Conservation (phyloP, 2,113 vertebrate genomes). For the Mobula hypostoma region DNA sequence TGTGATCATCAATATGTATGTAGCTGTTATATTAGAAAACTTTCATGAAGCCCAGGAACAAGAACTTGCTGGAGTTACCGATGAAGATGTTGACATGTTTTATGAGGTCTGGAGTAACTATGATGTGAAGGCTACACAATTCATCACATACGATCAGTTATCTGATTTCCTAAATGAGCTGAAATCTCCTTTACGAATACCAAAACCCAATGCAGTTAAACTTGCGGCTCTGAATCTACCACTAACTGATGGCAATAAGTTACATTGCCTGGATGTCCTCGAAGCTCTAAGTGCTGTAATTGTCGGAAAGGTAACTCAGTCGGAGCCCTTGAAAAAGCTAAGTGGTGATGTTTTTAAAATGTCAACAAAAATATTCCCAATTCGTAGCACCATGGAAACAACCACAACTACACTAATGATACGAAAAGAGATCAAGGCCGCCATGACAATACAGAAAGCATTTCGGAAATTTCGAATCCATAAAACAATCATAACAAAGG, state of each 20-base stretch:
- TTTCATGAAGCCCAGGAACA: constrained; percentile 39
- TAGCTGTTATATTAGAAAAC: constrained; percentile 40
- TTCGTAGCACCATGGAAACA: constrained; percentile 41
- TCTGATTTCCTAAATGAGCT: constrained; percentile 36
- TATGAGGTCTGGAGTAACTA: constrained; percentile 39
- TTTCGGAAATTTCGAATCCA: constrained; percentile 45
- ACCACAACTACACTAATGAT: constrained; percentile 40
- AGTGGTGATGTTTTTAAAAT: constrained; percentile 38
- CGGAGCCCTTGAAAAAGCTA: constrained; percentile 39
- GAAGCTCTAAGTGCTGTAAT: constrained; percentile 36
- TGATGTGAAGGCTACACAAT: constrained; percentile 35
- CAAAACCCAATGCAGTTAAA: constrained; percentile 39
- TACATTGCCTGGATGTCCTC: not conserved
- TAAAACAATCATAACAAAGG: constrained; percentile 49
- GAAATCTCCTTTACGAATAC: constrained; percentile 36
- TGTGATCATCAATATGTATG: constrained; percentile 40
- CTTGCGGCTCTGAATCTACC: constrained; percentile 36
- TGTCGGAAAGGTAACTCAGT: constrained; percentile 35
- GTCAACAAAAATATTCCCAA: constrained; percentile 42
- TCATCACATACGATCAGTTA: constrained; percentile 35
- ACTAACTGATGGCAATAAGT: not conserved
- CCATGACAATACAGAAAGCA: constrained; percentile 47
- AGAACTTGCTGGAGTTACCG: constrained; percentile 38
- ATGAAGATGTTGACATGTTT: constrained; percentile 40
- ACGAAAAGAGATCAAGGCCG: constrained; percentile 43